A percentile compares a stretch with the other conserved stretches of the same genome.
Conservation (phyloP, 64 coral and sea anemone species). For the Astreopora myriophthalma region DNA sequence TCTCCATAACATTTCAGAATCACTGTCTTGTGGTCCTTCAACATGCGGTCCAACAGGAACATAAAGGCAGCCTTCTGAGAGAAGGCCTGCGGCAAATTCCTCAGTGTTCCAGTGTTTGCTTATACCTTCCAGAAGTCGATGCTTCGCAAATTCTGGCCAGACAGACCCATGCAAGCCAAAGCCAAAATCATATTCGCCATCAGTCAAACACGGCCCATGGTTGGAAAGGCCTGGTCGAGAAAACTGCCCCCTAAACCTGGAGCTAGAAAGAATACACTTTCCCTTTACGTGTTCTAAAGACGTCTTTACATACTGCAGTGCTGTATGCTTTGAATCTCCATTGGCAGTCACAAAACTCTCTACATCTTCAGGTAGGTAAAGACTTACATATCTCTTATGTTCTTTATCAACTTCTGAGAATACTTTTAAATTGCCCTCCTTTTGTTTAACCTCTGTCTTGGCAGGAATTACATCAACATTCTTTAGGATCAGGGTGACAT, state of each 20-base stretch:
- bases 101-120: not conserved
- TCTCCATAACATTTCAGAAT: conserved; percentile 12
- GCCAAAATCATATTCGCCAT: not conserved
- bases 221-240: not conserved
- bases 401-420: not conserved
- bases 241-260: conserved; percentile 14
- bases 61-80: not conserved
- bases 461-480: conserved; percentile 8
- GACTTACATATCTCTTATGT: not conserved
- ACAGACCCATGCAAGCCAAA: not conserved
- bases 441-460: not conserved
- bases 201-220: conserved; percentile 7
- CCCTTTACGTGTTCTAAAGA: not conserved
- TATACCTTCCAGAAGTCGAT: not conserved
- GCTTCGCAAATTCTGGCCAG: conserved; percentile 14
- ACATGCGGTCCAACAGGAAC: conserved; percentile 41
- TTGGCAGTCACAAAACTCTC: not conserved
- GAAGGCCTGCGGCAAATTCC: not conserved
- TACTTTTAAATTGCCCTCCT: not conserved
- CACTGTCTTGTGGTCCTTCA: not conserved
- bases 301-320: not conserved
- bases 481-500: conserved; percentile 7
- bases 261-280: conserved; percentile 15
- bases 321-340: conserved; percentile 1
- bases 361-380: conserved; percentile 1